Evolutionary conservation across 2,888 invertebrate genomes (phyloP), one percentile per base, ranked within the genome.

Genomic region (Melanchra persicariae): DNA sequence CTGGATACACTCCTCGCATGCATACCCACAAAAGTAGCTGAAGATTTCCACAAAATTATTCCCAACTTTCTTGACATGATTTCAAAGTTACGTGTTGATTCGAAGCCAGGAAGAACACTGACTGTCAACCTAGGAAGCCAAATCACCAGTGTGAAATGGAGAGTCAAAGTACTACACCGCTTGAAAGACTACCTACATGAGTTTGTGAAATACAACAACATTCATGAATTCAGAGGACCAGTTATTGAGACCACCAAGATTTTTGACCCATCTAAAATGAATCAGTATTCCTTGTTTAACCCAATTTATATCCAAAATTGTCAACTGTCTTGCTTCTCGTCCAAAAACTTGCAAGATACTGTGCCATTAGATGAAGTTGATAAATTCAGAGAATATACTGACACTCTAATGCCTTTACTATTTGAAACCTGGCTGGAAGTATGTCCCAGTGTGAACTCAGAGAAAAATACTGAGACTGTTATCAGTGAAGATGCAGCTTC

Each of bases 401-500:
- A 96, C 74, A 96, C 97, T 47, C 93, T 98, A 58, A 96, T 98
- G 93, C 98, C 98, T 0, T 93, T 99, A 34, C 95, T 99, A 68
- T 96, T 98, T 89, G 98, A 98, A 90, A 98, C 98, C 62, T 99
- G 98, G 98, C 91, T 98, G 34, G 99, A 99, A 95, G 97, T 97
- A 19, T 96, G 97, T 60, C 97, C 98, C 8, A 93, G 89, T 75
- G 90, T 89, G 40, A 92, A 91, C 40, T 84, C 90, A 17, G 90
- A 90, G n/a, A 90, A 91, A 77, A 93, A 92, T 77, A 92, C 94
- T 67, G 96, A 96, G 87, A 94, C 94, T 76, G 90, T 96, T 47
- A 92, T 98, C 24, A 96, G 92, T 77, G 95, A 96, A 77, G 98
- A 98, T 91, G 97, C 97, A 26, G 96, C 97, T 3, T 90, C 95